Evolutionary conservation across 2,888 invertebrate genomes (phyloP), one percentile per base, ranked within the genome.

Genomic region (Stenodera caucasica): DNA sequence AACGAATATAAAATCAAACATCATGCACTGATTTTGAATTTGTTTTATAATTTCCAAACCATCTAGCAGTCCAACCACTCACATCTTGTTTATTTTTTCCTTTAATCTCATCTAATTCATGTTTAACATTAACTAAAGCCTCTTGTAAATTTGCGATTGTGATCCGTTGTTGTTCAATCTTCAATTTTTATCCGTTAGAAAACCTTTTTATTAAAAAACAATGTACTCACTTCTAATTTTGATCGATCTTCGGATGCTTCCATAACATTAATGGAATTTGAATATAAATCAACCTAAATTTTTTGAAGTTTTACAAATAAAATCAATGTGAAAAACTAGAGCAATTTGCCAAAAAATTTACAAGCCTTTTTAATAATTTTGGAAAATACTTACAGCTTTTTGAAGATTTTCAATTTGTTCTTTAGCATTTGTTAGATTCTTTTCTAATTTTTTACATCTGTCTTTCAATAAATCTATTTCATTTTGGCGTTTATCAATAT

Each of bases 61-160:
- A 80, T 29, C 75, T 69, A 58, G 75, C 62, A 55, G 76, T 67
- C 78, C 79, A 78, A 56, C 75, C 69, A 79, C 80, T 79, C 78
- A 80, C 80, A 63, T 77, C 79, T 55, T 76, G 74, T 26, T 71
- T 69, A 35, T 67, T 71, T 63, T 72, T 77, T 40, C 73, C 72
- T 62, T 73, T 73, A 53, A 74, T 58, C 21, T 73, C 76, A 30
- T 80, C 78, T 53, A 80, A 61, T 55, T 79, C 76, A 29, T 77
- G 73, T 67, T 80, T 80, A 32, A 75, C 67, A 7, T 61, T 63
- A n/a, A 80, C 73, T 56, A 81, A 64, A 6, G 76, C 79, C 32
- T 77, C 76, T 68, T 80, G 79, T 4, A 81, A 67, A 63, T 78
- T 78, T 23, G 65, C 50, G 49, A 80, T 79, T 21, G 79, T 79